Conservation (phyloP, 2,888 invertebrate species). For the Saturnia pavonia region DNA sequence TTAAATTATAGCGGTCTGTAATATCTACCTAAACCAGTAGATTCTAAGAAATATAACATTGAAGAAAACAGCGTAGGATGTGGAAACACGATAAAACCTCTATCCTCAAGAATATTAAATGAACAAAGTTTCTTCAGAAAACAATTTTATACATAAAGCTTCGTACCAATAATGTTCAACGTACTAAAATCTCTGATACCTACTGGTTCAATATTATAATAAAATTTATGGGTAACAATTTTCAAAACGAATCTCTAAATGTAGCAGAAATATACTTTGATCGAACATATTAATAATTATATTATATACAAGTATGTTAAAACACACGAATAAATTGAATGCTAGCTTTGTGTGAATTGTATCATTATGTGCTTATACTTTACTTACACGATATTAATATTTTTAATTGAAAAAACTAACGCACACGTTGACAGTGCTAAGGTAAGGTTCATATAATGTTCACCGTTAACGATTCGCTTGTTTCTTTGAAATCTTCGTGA, state of each 20-base stretch:
- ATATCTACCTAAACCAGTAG: no score
- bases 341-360: neutral
- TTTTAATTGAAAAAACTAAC: neutral
- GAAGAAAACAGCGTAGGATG: conserved; percentile 16
- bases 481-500: neutral
- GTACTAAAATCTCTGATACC: neutral
- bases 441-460: conserved; percentile 40
- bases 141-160: conserved; percentile 1
- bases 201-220: neutral
- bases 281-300: neutral
- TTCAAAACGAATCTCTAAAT: neutral
- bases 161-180: neutral
- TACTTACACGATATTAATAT: neutral
- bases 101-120: conserved; percentile 2
- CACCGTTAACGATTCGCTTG: neutral
- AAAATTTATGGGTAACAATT: conserved; percentile 6
- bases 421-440: conserved; percentile 66
- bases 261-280: neutral
- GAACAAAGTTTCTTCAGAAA: neutral
- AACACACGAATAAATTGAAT: neutral
- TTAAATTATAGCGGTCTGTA: no score
- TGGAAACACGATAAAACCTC: conserved; percentile 17
- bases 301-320: neutral
- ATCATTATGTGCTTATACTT: neutral
- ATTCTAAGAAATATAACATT: conserved; percentile 3